Conservation (phyloP, 2,113 vertebrate species). For the Abramis brama region DNA sequence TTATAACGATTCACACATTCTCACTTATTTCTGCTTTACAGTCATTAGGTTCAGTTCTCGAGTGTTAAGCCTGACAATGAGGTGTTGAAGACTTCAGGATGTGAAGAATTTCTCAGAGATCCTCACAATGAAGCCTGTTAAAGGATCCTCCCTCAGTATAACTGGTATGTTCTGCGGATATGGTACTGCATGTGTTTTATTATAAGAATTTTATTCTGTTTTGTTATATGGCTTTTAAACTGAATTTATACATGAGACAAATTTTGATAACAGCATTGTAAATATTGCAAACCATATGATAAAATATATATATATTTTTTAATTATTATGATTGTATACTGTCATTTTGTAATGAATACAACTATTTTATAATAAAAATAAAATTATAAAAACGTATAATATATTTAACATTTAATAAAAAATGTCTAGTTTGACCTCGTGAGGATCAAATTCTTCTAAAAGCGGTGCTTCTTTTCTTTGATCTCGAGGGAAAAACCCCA, state of each 20-base stretch:
- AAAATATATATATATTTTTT: not conserved
- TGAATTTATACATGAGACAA: no score
- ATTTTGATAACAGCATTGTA: no score
- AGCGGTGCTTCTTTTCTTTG: not conserved
- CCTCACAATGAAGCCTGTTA: not conserved
- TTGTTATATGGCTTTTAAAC: not conserved
- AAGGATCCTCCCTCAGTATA: not conserved
- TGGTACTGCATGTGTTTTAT: not conserved
- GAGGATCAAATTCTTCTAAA: not conserved
- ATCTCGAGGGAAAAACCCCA: not conserved
- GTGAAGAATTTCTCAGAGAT: not conserved
- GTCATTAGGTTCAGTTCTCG: slow-evolving; percentile 25
- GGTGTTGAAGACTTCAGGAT: not conserved
- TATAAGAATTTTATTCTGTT: not conserved
- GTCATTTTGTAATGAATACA: not conserved
- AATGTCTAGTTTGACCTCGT: not conserved
- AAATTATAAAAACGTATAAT: not conserved
- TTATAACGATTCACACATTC: not conserved
- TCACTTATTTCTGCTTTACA: not conserved
- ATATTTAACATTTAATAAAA: not conserved
- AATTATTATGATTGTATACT: not conserved
- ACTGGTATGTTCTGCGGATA: not conserved
- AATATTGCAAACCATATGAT: not conserved
- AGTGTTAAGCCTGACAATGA: not conserved
- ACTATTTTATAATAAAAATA: not conserved